Conservation (phyloP, 2,888 invertebrate genomes). For the Trachelus iudaicus region DNA sequence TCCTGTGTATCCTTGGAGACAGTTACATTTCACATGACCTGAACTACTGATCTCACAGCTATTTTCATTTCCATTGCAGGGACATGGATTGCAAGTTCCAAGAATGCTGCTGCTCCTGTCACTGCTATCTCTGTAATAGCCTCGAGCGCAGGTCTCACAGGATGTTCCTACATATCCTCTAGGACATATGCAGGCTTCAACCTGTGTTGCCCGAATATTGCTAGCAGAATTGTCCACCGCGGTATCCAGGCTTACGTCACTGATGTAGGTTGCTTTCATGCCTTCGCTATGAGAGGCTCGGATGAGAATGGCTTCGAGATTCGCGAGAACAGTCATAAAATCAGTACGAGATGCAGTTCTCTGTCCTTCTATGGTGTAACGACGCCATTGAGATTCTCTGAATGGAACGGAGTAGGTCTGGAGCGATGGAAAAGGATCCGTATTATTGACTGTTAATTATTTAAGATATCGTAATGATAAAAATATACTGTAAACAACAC, state of each 20-base stretch:
- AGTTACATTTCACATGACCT: constrained; percentile 74
- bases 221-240: constrained; percentile 75
- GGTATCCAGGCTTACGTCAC: constrained; percentile 88
- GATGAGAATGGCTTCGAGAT: constrained; percentile 84
- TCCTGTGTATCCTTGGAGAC: constrained; percentile 77
- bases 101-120: constrained; percentile 67
- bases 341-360: constrained; percentile 79
- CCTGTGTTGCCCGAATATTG: constrained; percentile 75
- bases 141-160: constrained; percentile 80
- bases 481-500: constrained; percentile 22
- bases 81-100: constrained; percentile 77
- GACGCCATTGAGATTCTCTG: constrained; percentile 76
- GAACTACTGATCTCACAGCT: constrained; percentile 72
- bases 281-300: constrained; percentile 78
- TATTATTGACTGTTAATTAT: constrained; percentile 4
- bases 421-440: constrained; percentile 2
- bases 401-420: constrained; percentile 75
- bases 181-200: constrained; percentile 91
- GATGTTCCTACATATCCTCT: constrained; percentile 84
- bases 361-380: constrained; percentile 68
- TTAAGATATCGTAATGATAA: constrained; percentile 14
- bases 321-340: constrained; percentile 85
- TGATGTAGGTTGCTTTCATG: constrained; percentile 76
- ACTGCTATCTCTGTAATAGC: constrained; percentile 77
- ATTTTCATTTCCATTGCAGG: constrained; percentile 80